These are phyloP conservation scores for Achroia grisella DNA, from an alignment of 1,140 invertebrate species.

Conservation along the genomic window DNA sequence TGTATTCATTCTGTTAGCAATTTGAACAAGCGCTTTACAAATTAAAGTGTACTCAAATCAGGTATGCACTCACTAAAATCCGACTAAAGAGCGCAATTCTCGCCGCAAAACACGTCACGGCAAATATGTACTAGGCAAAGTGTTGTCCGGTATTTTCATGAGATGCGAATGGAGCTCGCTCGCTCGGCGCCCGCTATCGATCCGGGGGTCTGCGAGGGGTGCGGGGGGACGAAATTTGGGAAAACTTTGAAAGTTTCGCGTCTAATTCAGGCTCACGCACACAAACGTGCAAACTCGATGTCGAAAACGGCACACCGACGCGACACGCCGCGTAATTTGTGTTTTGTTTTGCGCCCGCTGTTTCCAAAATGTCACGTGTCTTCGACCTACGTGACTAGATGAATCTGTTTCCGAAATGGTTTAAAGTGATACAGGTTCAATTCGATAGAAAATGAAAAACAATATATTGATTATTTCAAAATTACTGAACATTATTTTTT, in stretches of 20 bases:
- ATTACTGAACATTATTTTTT: too few relatives aligned
- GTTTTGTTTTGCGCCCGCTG: conserved; percentile 53
- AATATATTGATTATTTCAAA: too few relatives aligned
- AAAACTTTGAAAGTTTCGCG: conserved; percentile 74
- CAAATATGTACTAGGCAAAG: conserved; percentile 40
- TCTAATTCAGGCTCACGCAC: conserved; percentile 73
- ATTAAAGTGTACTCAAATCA: conserved; percentile 14
- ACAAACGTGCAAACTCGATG: conserved; percentile 24
- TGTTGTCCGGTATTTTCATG: conserved; percentile 64
- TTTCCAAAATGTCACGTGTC: conserved; percentile 56
- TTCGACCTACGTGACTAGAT: conserved; percentile 34
- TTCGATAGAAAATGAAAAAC: not conserved
- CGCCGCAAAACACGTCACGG: conserved; percentile 48
- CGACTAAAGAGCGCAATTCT: conserved; percentile 32
- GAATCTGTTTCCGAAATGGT: conserved; percentile 17
- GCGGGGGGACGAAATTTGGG: conserved; percentile 67
- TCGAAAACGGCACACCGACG: conserved; percentile 32
- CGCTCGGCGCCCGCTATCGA: conserved; percentile 62
- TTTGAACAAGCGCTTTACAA: conserved; percentile 2
- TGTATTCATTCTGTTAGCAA: not conserved
- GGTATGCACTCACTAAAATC: conserved; percentile 19
- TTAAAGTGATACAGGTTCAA: conserved; percentile 6
- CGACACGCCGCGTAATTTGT: conserved; percentile 48
- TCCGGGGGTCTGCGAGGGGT: conserved; percentile 30
- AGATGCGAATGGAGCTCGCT: conserved; percentile 44